phyloP scores from a whole-genome alignment of 2,113 vertebrate genomes.

The Hippolais icterina region DNA sequence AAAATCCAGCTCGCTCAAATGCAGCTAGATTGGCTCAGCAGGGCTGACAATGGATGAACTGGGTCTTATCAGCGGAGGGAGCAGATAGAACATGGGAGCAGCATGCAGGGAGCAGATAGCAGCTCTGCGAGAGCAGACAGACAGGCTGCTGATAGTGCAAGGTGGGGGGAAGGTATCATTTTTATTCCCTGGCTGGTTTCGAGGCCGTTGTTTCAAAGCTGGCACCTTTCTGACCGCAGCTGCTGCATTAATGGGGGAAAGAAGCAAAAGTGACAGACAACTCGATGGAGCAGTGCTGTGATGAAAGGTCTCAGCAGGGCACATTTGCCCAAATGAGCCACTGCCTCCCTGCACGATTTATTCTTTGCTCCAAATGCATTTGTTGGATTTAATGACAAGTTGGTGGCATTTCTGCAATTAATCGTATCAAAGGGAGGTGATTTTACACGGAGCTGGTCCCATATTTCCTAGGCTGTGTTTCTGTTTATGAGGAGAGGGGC shows the following conservation, averaged over 20 bases:
- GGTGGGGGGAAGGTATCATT: rapidly evolving
- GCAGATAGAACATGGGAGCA: conserved; percentile 36
- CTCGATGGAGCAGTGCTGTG: background rate
- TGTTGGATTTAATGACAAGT: conserved; percentile 48
- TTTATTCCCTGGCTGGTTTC: background rate
- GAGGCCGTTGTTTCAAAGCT: conserved; percentile 3
- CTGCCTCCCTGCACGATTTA: conserved; percentile 11
- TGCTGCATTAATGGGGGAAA: background rate
- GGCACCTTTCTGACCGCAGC: conserved; percentile 15
- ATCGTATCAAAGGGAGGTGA: conserved; percentile 24
- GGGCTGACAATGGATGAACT: conserved; percentile 43
- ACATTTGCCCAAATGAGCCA: background rate
- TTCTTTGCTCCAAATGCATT: conserved; percentile 30
- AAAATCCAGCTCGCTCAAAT: conserved; percentile 45
- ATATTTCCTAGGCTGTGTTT: conserved; percentile 2
- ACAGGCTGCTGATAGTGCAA: background rate
- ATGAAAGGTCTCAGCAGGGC: background rate
- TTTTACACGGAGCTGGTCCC: background rate
- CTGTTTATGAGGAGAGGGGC: conserved; percentile 7
- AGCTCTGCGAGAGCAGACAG: background rate
- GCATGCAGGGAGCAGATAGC: conserved; percentile 49
- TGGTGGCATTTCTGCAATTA: conserved; percentile 55
- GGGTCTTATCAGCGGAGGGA: conserved; percentile 32
- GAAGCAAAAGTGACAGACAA: background rate
- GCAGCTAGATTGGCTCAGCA: conserved; percentile 41